Conservation (phyloP, 2,113 vertebrate species). For the Craseonycteris thonglongyai region DNA sequence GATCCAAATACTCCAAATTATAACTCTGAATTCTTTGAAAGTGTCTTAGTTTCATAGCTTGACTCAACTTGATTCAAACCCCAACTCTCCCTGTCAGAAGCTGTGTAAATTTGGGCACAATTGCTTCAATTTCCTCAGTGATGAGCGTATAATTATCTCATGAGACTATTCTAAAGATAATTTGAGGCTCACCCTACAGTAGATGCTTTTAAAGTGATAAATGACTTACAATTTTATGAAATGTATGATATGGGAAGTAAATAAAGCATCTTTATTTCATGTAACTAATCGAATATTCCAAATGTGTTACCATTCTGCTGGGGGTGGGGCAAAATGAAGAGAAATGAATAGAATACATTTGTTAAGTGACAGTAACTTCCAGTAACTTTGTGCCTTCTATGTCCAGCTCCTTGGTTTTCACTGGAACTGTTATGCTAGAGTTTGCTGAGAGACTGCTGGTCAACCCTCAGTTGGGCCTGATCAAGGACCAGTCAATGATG, state of each 20-base stretch:
- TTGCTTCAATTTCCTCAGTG: background rate
- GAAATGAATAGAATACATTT: background rate
- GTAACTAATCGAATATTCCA: background rate
- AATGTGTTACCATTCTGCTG: background rate
- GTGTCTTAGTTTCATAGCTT: background rate
- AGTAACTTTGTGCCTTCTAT: background rate
- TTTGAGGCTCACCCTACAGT: background rate
- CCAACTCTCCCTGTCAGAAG: background rate
- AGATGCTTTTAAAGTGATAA: background rate
- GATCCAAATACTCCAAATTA: background rate
- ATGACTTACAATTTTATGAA: background rate
- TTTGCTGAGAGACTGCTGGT: fast-evolving
- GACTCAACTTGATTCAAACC: background rate
- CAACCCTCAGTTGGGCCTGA: background rate
- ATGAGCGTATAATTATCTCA: background rate
- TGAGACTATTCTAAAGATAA: background rate
- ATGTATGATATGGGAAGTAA: background rate
- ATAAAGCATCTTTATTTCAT: background rate
- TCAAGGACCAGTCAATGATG: background rate
- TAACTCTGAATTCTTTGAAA: background rate
- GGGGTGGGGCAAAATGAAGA: background rate
- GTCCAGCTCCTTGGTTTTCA: background rate
- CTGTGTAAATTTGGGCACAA: background rate
- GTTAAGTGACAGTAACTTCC: background rate
- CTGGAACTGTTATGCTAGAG: fast-evolving